Percentiles rank a stretch among this genome's conserved stretches.
Evolutionary conservation across 2,888 invertebrate genomes (phyloP).

Genomic region (Noctua comes): DNA sequence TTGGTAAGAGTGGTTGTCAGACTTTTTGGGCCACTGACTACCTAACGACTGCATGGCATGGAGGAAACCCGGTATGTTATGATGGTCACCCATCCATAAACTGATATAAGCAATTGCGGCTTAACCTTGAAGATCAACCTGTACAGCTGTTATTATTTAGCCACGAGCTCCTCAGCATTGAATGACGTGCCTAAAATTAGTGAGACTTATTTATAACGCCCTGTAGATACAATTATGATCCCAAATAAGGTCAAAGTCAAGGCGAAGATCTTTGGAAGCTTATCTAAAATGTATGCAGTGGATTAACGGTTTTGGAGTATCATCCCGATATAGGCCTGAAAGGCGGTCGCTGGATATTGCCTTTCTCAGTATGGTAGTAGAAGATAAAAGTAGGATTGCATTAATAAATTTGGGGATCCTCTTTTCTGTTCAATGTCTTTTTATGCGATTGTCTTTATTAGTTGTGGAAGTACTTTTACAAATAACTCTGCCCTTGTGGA

Average conservation of each 20-base stretch:
- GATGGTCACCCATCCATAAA: not conserved
- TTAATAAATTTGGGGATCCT: not conserved
- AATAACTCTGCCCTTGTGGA: not conserved
- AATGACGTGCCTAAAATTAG: not conserved
- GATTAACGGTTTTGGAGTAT: slow-evolving; percentile 39
- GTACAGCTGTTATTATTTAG: not conserved
- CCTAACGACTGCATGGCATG: not conserved
- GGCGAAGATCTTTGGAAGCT: slow-evolving; percentile 35
- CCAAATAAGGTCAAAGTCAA: slow-evolving; percentile 41
- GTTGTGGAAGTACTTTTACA: not conserved
- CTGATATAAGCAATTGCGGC: not conserved
- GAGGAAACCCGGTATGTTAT: not conserved
- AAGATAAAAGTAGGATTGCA: slow-evolving; percentile 1
- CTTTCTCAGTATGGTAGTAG: slow-evolving; percentile 19
- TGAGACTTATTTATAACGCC: not conserved
- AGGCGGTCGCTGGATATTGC: slow-evolving; percentile 16
- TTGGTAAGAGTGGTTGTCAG: not conserved
- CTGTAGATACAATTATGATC: slow-evolving; percentile 31
- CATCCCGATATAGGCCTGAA: slow-evolving; percentile 25
- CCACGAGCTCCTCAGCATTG: not conserved
- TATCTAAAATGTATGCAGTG: slow-evolving; percentile 54
- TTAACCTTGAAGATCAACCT: not conserved
- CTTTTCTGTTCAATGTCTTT: not conserved
- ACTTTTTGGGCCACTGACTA: not conserved
- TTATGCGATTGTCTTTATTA: slow-evolving; percentile 1